Evolutionary conservation across 2,888 invertebrate species (phyloP), one percentile per base, ranked within the genome.

Genomic region (Clistopyga incitator): DNA sequence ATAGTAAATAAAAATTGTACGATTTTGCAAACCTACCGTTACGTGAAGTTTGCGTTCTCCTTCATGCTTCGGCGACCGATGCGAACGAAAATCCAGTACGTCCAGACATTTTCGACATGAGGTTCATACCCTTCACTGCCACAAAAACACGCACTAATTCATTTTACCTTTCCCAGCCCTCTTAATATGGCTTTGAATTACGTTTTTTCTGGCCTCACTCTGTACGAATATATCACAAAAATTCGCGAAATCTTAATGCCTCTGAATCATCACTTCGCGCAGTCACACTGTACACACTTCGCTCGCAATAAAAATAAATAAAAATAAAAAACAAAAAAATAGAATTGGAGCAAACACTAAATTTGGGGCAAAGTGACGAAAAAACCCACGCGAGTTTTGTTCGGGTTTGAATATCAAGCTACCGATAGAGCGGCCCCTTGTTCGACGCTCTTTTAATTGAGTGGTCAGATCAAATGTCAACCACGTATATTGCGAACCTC

Each of bases 51-150:
- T 89, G 87, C 89, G 86, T 87, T 88, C 88, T 91, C 86, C 90
- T 89, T 91, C 91, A 91, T 90, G 88, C 91, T 90, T 88, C 89
- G 88, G 87, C 88, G 85, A 86, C 87, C 86, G 85, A 89, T 83
- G 89, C 86, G 82, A 90, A 86, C 85, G 87, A 64, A 68, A 77
- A 86, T 86, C 87, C 87, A 86, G 86, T 85, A 84, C 88, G 88
- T 87, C 84, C 87, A 86, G 78, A 74, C 83, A 85, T 84, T 78
- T 85, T 82, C 80, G 78, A 64, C 68, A 25, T 18, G 18, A 75
- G 77, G 84, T 74, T 86, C 81, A 78, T 79, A 81, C 42, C 56
- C 61, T 75, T 67, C 82, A 76, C 79, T 84, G 25, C 77, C 76
- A 75, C 75, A 80, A 76, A 80, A 76, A 67, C 84, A 81, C 82